Evolutionary conservation across 1,140 invertebrate species (phyloP), one percentile per base, ranked within the genome.

Genomic region (Hydropsyche tenuis): DNA sequence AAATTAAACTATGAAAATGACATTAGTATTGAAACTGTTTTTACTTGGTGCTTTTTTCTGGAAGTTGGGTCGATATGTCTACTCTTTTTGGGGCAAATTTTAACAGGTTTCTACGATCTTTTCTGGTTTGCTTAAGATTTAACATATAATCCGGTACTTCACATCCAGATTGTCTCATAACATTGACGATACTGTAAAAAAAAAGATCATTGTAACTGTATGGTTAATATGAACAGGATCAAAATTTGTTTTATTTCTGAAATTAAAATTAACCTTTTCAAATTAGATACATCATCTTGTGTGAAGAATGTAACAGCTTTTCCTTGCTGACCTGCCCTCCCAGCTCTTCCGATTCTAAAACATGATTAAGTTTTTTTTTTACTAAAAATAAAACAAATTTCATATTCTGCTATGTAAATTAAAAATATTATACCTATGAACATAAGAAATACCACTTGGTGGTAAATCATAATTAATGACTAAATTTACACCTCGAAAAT

Each of bases 381-480:
- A 45, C 43, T n/a, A n/a, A n/a, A n/a, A n/a, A n/a, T n/a, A n/a
- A n/a, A n/a, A 25, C 22, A 4, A 64, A 27, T 7, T 23, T 18
- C 25, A 64, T 25, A 4, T 43, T 64, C 9, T 27, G 30, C 20
- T 51, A 16, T 22, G 45, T 9, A 37, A 70, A 70, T 72, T 71
- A 18, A 73, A 0, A n/a, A n/a, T 64, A 77, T 65, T 4, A 73
- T 64, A 84, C 83, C 94, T 89, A 85, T 99, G 98, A 78, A 99
- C 94, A 80, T 99, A 99, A 16, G 94, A 93, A 72, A 98, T 93
- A 48, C 93, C 91, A 43, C 91, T 93, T 12, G 92, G 90, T 27
- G 98, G 98, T 81, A 99, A 96, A 86, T 99, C 98, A 82, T 97
- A 99, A 86, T 99, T 99, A 71, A 99, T 89, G 23, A 99, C 96